Percentiles rank a stretch among this genome's conserved stretches.
Conservation (phyloP, 1,140 invertebrate genomes). For the Contarinia nasturtii region DNA sequence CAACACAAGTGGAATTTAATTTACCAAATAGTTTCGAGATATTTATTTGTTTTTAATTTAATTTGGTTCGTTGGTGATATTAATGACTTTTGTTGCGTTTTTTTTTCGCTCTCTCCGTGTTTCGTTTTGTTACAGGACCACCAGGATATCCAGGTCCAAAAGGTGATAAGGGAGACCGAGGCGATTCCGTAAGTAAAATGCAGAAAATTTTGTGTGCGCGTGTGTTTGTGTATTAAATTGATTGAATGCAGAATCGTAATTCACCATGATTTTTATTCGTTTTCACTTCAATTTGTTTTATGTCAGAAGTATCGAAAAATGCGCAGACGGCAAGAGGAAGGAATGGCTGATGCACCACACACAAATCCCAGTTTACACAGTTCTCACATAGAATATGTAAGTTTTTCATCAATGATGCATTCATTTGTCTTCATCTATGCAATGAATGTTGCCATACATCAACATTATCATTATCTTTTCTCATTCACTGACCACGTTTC, state of each 20-base stretch:
- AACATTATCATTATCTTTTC: too few relatives aligned
- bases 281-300: constrained; percentile 1
- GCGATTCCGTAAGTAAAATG: constrained; percentile 61
- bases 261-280: constrained; percentile 1
- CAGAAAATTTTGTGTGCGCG: background rate
- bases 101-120: too few relatives aligned
- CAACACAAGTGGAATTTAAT: too few relatives aligned
- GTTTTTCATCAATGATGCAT: too few relatives aligned
- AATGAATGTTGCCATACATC: too few relatives aligned
- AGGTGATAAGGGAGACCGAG: constrained; percentile 80
- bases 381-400: constrained; percentile 23
- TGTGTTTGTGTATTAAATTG: background rate
- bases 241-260: background rate
- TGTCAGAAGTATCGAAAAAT: constrained; percentile 78
- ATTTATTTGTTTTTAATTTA: too few relatives aligned
- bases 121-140: constrained; percentile 28
- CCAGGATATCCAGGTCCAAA: constrained; percentile 75
- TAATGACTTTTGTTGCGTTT: too few relatives aligned
- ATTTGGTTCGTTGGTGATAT: too few relatives aligned
- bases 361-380: background rate
- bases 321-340: constrained; percentile 50
- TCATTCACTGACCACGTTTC: too few relatives aligned
- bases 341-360: constrained; percentile 23
- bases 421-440: too few relatives aligned
- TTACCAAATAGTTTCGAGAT: too few relatives aligned